Evolutionary conservation across 2,888 invertebrate species (phyloP).

Genomic region (Hedychridium roseum): DNA sequence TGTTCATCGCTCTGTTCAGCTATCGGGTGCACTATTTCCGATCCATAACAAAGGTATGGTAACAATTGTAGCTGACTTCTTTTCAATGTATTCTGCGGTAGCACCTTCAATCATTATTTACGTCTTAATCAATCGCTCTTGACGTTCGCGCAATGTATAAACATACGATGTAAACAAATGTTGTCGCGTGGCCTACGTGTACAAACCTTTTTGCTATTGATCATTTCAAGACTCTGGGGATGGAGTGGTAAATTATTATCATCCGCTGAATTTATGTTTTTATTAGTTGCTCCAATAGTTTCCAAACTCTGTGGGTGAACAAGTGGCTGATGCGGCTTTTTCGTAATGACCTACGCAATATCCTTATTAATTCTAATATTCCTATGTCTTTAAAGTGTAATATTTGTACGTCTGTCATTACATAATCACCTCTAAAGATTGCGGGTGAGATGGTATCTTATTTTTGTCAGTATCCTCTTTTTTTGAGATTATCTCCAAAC

Average conservation of each 20-base stretch:
- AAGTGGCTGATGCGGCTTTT: conserved; percentile 56
- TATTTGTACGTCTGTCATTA: too few relatives aligned
- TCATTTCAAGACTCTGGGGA: conserved; percentile 83
- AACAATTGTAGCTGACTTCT: conserved; percentile 58
- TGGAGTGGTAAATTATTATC: conserved; percentile 76
- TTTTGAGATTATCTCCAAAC: conserved; percentile 58
- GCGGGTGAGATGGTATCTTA: conserved; percentile 60
- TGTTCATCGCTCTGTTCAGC: conserved; percentile 85
- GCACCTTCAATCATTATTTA: conserved; percentile 38
- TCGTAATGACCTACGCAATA: conserved; percentile 58
- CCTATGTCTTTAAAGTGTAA: too few relatives aligned
- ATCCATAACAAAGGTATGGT: conserved; percentile 70
- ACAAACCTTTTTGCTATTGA: conserved; percentile 62
- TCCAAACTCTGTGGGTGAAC: conserved; percentile 61
- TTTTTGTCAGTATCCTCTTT: conserved; percentile 56
- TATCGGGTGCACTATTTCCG: conserved; percentile 83
- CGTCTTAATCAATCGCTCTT: too few relatives aligned
- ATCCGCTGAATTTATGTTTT: conserved; percentile 55
- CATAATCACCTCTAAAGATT: conserved; percentile 59
- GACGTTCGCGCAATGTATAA: neutral
- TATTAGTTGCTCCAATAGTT: conserved; percentile 57
- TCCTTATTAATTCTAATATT: too few relatives aligned
- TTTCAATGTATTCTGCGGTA: conserved; percentile 59
- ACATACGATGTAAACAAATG: too few relatives aligned
- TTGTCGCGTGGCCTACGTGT: too few relatives aligned